Percentiles rank a stretch among this genome's conserved stretches.
These are phyloP conservation scores for Scartelaos histophorus DNA, from an alignment of 2,113 vertebrate genomes.

Conservation along the genomic window DNA sequence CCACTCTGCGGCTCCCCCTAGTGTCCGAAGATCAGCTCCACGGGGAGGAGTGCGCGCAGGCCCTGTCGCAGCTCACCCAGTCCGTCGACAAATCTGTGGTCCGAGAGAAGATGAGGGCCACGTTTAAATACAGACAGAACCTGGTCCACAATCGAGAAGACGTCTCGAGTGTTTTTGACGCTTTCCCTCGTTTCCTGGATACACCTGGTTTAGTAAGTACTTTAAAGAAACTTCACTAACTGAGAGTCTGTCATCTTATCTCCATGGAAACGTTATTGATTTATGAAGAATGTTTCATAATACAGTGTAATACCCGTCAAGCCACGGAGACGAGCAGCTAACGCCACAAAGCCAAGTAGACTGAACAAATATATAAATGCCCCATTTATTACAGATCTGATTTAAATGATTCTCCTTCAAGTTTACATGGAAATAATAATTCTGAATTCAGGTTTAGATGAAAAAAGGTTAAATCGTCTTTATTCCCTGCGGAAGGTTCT, in stretches of 20 bases:
- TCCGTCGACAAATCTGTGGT: conserved; percentile 12
- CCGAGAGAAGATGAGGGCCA: conserved; percentile 34
- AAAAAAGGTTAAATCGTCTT: no score
- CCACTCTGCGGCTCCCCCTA: conserved; percentile 5
- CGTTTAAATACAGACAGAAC: conserved; percentile 24
- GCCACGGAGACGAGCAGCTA: no score
- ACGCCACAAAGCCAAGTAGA: no score
- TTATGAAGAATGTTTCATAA: no score
- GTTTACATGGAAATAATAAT: no score
- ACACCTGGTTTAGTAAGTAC: conserved; percentile 26
- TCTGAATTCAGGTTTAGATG: no score
- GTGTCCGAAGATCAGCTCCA: conserved; percentile 5
- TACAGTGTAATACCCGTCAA: no score
- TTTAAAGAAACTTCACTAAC: not conserved
- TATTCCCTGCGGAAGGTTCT: no score
- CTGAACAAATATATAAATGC: no score
- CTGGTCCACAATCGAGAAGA: conserved; percentile 18
- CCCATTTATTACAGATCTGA: no score
- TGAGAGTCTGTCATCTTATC: not conserved
- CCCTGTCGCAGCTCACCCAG: conserved; percentile 14
- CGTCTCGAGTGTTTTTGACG: conserved; percentile 19
- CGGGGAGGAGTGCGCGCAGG: conserved; percentile 23
- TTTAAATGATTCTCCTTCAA: no score
- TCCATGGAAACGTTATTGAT: not conserved
- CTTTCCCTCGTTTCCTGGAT: conserved; percentile 22